These are phyloP conservation scores for Cranoglanis bouderius DNA, from an alignment of 2,113 vertebrate species.

Conservation along the genomic window DNA sequence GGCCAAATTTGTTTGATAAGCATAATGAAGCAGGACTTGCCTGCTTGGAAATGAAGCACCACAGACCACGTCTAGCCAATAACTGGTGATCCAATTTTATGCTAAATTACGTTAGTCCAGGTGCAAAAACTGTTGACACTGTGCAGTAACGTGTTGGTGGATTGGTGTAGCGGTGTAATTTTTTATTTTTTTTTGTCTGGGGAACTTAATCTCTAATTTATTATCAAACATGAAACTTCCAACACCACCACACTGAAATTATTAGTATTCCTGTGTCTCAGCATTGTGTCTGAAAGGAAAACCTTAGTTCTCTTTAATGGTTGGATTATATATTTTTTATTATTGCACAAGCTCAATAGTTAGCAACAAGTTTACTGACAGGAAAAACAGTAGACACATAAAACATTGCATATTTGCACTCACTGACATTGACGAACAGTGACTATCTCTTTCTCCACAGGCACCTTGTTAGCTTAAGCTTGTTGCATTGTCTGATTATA, in stretches of 20 bases:
- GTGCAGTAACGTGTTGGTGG: not conserved
- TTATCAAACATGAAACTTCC: too few relatives aligned
- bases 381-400: not conserved
- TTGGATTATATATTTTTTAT: conserved; percentile 39
- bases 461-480: conserved; percentile 9
- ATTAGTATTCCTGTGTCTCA: not conserved
- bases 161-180: not conserved
- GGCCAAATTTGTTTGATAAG: not conserved
- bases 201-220: not conserved
- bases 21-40: not conserved
- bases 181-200: not conserved
- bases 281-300: not conserved
- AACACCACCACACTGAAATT: not conserved
- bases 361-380: conserved; percentile 23
- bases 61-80: not conserved
- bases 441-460: not conserved
- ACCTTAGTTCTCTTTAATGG: not conserved
- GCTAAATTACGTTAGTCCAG: not conserved
- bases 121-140: not conserved
- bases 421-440: not conserved
- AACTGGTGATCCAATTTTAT: not conserved
- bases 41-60: not conserved
- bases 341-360: conserved; percentile 42
- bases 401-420: conserved; percentile 10
- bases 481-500: not conserved